Percentiles rank a stretch among this genome's conserved stretches.
Conservation (phyloP, 2,888 invertebrate genomes). For the Lasius fuliginosus region DNA sequence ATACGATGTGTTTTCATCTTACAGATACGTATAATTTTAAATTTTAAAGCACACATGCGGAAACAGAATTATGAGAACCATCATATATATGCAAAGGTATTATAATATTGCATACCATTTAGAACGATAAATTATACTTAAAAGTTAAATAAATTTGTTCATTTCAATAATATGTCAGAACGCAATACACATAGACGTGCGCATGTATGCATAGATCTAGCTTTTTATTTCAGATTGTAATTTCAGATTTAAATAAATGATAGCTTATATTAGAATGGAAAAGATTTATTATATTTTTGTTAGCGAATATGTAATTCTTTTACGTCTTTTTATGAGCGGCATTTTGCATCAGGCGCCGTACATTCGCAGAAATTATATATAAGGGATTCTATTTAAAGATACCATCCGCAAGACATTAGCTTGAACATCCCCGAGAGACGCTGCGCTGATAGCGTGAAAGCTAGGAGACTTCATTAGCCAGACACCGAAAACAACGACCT, state of each 20-base stretch:
- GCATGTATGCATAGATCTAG: background rate
- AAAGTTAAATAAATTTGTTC: background rate
- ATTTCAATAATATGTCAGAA: background rate
- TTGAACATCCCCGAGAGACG: constrained; percentile 66
- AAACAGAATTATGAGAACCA: background rate
- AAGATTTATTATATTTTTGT: constrained; percentile 10
- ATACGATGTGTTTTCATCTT: background rate
- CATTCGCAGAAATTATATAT: constrained; percentile 20
- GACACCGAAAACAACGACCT: constrained; percentile 60
- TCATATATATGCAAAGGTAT: background rate
- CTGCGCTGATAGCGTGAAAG: constrained; percentile 66
- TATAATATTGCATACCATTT: background rate
- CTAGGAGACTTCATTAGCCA: constrained; percentile 68
- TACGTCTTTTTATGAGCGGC: constrained; percentile 25
- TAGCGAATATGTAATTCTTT: constrained; percentile 5
- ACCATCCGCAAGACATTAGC: constrained; percentile 70
- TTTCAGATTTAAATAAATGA: constrained; percentile 7
- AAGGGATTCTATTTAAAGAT: constrained; percentile 72
- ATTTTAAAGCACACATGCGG: background rate
- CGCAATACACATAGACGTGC: background rate
- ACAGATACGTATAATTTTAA: background rate
- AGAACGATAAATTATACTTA: background rate
- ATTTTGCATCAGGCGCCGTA: constrained; percentile 41
- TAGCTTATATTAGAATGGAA: background rate
- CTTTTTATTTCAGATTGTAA: background rate